These are phyloP conservation scores for Euthynnus affinis DNA, from an alignment of 2,797 vertebrate species.

Conservation along the genomic window DNA sequence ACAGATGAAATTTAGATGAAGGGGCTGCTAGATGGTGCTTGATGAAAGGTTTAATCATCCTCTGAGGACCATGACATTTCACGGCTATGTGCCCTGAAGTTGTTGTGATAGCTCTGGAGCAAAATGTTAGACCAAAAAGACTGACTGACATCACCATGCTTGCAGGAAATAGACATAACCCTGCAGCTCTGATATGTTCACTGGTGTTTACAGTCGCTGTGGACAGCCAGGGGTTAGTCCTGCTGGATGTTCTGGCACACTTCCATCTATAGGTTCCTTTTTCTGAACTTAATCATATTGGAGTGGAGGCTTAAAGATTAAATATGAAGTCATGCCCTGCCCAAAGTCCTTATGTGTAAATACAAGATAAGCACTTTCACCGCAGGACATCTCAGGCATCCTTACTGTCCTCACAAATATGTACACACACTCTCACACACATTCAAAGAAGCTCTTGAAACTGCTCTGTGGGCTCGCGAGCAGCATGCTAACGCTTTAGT, in stretches of 20 bases:
- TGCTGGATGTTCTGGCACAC: constrained; percentile 23
- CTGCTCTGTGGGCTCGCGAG: not conserved
- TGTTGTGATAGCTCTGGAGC: too few species aligned
- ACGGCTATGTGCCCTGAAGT: not conserved
- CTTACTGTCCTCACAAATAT: not conserved
- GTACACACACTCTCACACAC: not conserved
- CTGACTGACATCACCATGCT: not conserved
- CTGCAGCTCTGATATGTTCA: constrained; percentile 7
- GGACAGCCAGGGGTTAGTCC: not conserved
- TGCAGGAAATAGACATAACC: not conserved
- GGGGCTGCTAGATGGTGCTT: too few species aligned
- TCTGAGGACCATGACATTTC: not conserved
- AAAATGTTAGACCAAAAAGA: too few species aligned
- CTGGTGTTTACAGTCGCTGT: not conserved
- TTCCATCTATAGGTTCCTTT: constrained; percentile 35
- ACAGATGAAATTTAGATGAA: not conserved
- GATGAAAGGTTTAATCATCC: too few species aligned
- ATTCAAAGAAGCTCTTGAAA: constrained; percentile 8
- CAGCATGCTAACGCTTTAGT: constrained; percentile 36
- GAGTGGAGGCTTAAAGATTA: constrained; percentile 43
- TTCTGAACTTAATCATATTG: constrained; percentile 43
- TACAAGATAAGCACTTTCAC: constrained; percentile 59
- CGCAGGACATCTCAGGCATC: constrained; percentile 5
- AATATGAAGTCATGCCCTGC: constrained; percentile 47
- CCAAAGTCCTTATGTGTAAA: constrained; percentile 60